phyloP scores from a whole-genome alignment of 1,140 invertebrate species.

The Dryas iulia region DNA sequence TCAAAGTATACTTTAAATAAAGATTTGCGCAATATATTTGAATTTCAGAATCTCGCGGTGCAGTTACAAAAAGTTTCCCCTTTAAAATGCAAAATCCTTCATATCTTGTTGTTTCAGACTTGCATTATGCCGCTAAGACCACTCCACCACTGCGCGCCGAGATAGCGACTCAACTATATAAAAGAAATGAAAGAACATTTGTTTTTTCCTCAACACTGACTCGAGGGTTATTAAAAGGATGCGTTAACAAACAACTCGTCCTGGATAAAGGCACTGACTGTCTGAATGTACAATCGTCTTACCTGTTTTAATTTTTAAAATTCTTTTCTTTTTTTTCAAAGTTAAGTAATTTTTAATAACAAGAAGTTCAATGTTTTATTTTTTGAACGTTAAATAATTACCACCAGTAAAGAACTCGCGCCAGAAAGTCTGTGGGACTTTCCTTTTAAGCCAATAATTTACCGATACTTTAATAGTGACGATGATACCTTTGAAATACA shows the following conservation, averaged over 20 bases:
- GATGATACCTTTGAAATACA: no score
- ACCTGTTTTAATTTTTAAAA: not conserved
- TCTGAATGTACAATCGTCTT: not conserved
- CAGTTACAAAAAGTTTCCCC: slow-evolving; percentile 14
- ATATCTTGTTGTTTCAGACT: slow-evolving; percentile 26
- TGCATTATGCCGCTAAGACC: slow-evolving; percentile 24
- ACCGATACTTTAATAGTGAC: no score
- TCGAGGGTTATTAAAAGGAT: slow-evolving; percentile 23
- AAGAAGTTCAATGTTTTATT: no score
- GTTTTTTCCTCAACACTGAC: slow-evolving; percentile 10
- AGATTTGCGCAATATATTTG: slow-evolving; percentile 14
- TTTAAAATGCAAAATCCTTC: slow-evolving; percentile 25
- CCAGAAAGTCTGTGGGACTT: no score
- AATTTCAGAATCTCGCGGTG: slow-evolving; percentile 18
- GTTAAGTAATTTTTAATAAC: no score
- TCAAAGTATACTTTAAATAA: slow-evolving; percentile 8
- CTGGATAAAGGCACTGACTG: slow-evolving; percentile 8
- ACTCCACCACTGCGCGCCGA: slow-evolving; percentile 19
- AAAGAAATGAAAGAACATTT: slow-evolving; percentile 21
- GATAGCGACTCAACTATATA: slow-evolving; percentile 22
- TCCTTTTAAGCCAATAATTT: no score
- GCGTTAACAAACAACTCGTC: slow-evolving; percentile 18
- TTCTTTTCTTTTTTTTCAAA: no score
- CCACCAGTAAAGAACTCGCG: no score
- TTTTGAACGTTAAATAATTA: no score